phyloP scores from a whole-genome alignment of 1,140 invertebrate species.

The Panagrolaimus sp. region DNA sequence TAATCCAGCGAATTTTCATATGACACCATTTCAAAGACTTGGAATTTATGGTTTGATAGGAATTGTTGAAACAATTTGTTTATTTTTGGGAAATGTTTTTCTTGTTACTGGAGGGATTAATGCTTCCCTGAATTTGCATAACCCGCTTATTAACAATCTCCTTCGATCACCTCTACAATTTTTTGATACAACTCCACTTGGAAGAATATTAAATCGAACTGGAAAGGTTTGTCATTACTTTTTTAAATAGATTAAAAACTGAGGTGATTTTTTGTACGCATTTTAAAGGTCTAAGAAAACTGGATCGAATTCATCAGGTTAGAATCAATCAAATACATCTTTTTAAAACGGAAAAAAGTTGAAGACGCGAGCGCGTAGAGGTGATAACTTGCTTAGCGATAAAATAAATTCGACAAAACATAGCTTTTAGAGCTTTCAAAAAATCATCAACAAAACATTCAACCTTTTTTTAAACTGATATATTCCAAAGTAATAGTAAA shows the following conservation, averaged over 20 bases:
- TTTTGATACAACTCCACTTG: constrained; percentile 68
- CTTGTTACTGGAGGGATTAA: constrained; percentile 59
- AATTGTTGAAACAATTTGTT: constrained; percentile 27
- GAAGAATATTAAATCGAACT: constrained; percentile 74
- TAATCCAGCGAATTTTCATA: neutral
- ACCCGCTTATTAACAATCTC: constrained; percentile 69
- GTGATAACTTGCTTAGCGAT: no score
- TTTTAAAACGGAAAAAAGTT: no score
- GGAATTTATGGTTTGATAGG: neutral
- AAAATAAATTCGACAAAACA: no score
- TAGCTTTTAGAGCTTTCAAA: no score
- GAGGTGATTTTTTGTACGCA: no score
- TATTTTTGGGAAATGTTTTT: constrained; percentile 48
- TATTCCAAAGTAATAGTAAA: no score
- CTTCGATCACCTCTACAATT: constrained; percentile 66
- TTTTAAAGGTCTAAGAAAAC: no score
- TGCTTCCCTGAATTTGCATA: constrained; percentile 72
- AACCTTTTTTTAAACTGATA: no score
- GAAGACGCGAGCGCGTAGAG: no score
- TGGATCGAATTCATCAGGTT: no score
- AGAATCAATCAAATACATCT: no score
- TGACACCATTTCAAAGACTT: neutral
- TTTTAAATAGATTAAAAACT: neutral
- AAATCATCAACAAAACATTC: no score
- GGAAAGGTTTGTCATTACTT: constrained; percentile 68